Conservation (phyloP, 1,140 invertebrate species). For the Drosophila miranda region DNA sequence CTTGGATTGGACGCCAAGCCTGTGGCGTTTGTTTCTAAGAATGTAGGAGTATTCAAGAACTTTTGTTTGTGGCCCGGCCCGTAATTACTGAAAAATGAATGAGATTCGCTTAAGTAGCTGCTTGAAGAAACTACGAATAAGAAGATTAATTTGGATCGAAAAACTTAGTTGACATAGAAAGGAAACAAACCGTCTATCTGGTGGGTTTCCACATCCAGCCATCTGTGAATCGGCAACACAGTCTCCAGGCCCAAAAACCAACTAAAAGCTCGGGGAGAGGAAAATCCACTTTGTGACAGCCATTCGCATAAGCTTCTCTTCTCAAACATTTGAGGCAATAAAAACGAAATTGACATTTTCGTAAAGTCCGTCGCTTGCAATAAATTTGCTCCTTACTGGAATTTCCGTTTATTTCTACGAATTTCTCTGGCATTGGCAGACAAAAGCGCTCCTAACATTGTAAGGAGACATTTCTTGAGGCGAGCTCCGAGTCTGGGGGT, state of each 20-base stretch:
- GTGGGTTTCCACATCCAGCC: background rate
- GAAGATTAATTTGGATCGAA: too few species aligned
- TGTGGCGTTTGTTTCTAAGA: slow-evolving; percentile 37
- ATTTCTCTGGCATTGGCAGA: slow-evolving; percentile 53
- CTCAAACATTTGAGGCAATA: slow-evolving; percentile 73
- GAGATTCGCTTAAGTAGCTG: too few species aligned
- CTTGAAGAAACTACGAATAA: too few species aligned
- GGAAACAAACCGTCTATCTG: background rate
- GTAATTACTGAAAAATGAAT: too few species aligned
- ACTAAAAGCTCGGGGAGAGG: slow-evolving; percentile 13
- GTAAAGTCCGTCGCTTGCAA: slow-evolving; percentile 73
- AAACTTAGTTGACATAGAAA: background rate
- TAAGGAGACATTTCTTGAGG: slow-evolving; percentile 50
- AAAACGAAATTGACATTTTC: slow-evolving; percentile 79
- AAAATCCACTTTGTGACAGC: slow-evolving; percentile 73
- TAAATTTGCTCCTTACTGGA: slow-evolving; percentile 62
- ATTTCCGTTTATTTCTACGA: slow-evolving; percentile 59
- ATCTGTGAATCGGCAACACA: slow-evolving; percentile 11
- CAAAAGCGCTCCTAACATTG: slow-evolving; percentile 62
- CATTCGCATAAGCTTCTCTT: slow-evolving; percentile 64
- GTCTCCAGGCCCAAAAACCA: slow-evolving; percentile 19
- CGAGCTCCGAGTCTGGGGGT: background rate
- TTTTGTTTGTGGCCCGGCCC: too few species aligned
- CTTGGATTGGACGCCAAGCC: background rate
- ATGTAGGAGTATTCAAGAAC: slow-evolving; percentile 1